These are phyloP conservation scores for Danio tinwini DNA, from an alignment of 2,797 vertebrate genomes.

Conservation along the genomic window DNA sequence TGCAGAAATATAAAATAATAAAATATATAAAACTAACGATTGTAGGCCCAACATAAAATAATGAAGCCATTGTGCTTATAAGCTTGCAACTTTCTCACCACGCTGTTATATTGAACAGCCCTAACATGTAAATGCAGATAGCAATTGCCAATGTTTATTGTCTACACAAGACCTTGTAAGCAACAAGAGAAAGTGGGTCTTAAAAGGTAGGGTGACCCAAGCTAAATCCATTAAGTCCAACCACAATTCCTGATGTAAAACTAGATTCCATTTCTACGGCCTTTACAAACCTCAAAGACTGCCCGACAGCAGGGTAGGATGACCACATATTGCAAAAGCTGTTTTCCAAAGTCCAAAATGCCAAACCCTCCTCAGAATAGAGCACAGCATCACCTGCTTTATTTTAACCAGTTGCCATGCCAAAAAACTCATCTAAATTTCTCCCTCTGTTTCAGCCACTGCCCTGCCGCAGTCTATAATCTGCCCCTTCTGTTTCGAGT, in stretches of 20 bases:
- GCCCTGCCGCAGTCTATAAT: slow-evolving; percentile 59
- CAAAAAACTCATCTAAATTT: background rate
- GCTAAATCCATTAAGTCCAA: slow-evolving; percentile 11
- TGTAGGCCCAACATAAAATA: no score
- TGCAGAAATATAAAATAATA: no score
- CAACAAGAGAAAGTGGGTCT: slow-evolving; percentile 7
- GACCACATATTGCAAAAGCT: slow-evolving; percentile 34
- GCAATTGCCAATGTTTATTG: no score
- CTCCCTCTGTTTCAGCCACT: slow-evolving; percentile 56
- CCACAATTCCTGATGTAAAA: slow-evolving; percentile 23
- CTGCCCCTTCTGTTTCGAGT: slow-evolving; percentile 88
- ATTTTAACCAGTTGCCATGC: slow-evolving; percentile 22
- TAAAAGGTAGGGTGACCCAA: background rate
- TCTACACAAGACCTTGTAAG: slow-evolving; percentile 6
- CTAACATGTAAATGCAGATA: no score
- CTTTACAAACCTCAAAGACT: slow-evolving; percentile 19
- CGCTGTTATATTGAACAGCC: no score
- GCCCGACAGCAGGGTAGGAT: background rate
- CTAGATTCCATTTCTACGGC: slow-evolving; percentile 4
- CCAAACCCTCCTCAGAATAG: slow-evolving; percentile 42
- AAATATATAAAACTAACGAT: no score
- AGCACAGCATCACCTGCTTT: slow-evolving; percentile 33
- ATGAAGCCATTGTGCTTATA: no score
- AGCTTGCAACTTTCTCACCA: no score
- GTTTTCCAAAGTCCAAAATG: slow-evolving; percentile 35